Evolutionary conservation across 1,140 invertebrate genomes (phyloP).

Genomic region (Periplaneta americana): DNA sequence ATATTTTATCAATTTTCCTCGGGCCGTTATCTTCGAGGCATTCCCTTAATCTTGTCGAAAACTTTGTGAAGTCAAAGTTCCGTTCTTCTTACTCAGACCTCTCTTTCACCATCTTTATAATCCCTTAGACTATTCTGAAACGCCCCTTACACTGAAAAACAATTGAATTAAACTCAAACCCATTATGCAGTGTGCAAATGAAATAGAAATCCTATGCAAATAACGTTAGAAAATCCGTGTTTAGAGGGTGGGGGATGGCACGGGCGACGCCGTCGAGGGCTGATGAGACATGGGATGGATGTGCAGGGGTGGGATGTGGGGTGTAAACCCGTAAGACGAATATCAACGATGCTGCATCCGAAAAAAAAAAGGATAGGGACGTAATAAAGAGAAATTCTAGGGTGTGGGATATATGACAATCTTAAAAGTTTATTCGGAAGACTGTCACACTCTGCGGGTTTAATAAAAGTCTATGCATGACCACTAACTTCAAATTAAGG

Average conservation of each 20-base stretch:
- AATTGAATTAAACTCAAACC: conserved; percentile 48
- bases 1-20: not conserved
- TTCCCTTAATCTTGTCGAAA: not conserved
- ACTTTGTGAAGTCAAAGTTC: not conserved
- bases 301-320: not conserved
- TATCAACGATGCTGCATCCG: not conserved
- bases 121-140: not conserved
- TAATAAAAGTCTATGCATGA: not conserved
- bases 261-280: not conserved
- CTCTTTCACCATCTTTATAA: conserved; percentile 6
- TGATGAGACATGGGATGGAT: not conserved
- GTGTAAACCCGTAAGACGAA: not conserved
- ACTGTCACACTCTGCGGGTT: not conserved
- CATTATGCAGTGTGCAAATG: conserved; percentile 55
- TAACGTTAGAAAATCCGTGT: conserved; percentile 20
- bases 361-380: not conserved
- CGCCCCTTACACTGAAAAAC: conserved; percentile 22
- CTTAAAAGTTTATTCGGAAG: not conserved
- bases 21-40: not conserved
- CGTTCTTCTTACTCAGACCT: not conserved
- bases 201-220: conserved; percentile 56
- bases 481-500: not conserved
- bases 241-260: not conserved
- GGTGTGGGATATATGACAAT: not conserved
- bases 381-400: not conserved